A percentile compares a stretch with the other conserved stretches of the same genome.
These are phyloP conservation scores for Silurus aristotelis DNA, from an alignment of 2,797 vertebrate genomes.

Conservation along the genomic window DNA sequence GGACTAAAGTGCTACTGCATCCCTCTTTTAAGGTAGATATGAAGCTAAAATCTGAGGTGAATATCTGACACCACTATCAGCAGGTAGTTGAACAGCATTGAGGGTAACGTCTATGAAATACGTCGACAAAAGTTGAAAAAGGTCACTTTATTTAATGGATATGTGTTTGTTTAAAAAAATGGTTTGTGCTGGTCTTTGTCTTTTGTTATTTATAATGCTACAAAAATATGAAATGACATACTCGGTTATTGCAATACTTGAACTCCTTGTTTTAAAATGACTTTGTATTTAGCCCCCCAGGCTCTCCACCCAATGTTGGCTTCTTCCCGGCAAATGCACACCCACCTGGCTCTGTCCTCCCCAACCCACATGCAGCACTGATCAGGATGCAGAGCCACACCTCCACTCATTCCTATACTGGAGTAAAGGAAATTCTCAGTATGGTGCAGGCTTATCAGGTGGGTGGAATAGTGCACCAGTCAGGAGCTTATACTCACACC, in stretches of 20 bases:
- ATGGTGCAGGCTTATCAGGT: slow-evolving; percentile 96
- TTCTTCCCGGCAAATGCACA: slow-evolving; percentile 84
- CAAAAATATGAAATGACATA: not conserved
- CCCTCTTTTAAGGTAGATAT: not conserved
- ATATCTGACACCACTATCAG: not conserved
- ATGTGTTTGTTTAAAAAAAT: not conserved
- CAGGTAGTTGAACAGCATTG: not conserved
- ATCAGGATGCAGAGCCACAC: slow-evolving; percentile 90
- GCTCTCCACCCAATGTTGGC: slow-evolving; percentile 88
- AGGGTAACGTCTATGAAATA: not conserved
- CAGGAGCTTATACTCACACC: not conserved
- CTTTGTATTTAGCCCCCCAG: slow-evolving; percentile 82
- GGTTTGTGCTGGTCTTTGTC: not conserved
- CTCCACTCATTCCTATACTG: slow-evolving; percentile 71
- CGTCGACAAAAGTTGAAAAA: not conserved
- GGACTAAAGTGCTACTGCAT: not conserved
- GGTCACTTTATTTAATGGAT: not conserved
- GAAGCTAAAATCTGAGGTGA: no score
- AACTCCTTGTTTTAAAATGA: not conserved
- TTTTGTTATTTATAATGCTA: not conserved
- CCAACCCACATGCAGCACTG: slow-evolving; percentile 76
- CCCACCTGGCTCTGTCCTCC: slow-evolving; percentile 63
- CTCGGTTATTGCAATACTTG: not conserved
- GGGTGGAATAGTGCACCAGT: slow-evolving; percentile 35
- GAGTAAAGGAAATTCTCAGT: slow-evolving; percentile 92